These are phyloP conservation scores for Pipra filicauda DNA, from an alignment of 2,113 vertebrate species.

Conservation along the genomic window DNA sequence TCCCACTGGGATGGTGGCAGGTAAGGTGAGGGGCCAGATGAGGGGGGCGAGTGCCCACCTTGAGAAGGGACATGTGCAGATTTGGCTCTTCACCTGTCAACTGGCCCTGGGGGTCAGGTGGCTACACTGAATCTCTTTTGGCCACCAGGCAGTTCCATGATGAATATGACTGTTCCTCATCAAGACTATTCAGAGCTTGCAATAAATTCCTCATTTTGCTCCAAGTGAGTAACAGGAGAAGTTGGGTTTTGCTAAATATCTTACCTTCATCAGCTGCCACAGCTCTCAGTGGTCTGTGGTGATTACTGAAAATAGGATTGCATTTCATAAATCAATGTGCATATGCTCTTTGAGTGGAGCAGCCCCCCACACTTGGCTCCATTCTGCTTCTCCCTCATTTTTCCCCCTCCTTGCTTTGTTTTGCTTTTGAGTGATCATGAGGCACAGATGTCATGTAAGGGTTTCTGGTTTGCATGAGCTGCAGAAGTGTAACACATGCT, in stretches of 20 bases:
- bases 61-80: not conserved
- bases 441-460: not conserved
- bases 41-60: accelerated
- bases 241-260: not conserved
- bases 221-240: not conserved
- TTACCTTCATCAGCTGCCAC: not conserved
- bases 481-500: not conserved
- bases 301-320: not conserved
- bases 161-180: not conserved
- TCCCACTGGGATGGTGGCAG: not conserved
- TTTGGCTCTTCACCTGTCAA: not conserved
- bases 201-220: not conserved
- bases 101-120: accelerated
- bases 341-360: not conserved
- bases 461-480: not conserved
- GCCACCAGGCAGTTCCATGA: not conserved
- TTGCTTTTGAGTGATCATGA: not conserved
- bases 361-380: not conserved
- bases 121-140: accelerated
- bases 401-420: not conserved
- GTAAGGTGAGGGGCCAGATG: not conserved
- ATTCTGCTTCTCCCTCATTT: not conserved
- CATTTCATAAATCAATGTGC: not conserved
- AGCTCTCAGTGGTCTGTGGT: not conserved
- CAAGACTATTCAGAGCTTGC: not conserved